Base-by-base conservation (phyloP, 2,113 vertebrate species). In the Spilogale gracilis region DNA sequence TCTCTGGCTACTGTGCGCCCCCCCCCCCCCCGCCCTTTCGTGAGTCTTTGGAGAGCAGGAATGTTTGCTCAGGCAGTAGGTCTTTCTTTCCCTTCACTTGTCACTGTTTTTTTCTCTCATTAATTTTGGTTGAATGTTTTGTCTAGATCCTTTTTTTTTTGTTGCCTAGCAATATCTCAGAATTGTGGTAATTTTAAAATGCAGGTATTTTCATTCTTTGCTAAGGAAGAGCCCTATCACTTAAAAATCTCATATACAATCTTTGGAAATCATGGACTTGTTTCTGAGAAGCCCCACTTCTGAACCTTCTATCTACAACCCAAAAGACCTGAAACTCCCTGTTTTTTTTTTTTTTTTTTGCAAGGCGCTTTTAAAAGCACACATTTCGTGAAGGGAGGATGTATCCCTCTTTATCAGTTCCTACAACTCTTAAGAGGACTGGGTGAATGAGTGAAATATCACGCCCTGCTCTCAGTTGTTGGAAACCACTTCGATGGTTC, bases 201-300 rank as follows among this genome's bases (percentile, higher is more conserved):
- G 43, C 52, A 78, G 27, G 52, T 87, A 61, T 80, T 96, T 96
- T 78, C 52, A 82, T 0, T 94, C n/a, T 95, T 93, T 81, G 90
- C 54, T 96, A 73, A 76, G 73, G 45, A 97, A 90, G 73, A 76
- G 8, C 23, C n/a, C 82, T 96, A 21, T 11, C 11, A 71, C 94
- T 97, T 97, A 93, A 65, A 92, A 93, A 52, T 96, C 56, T 85
- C 38, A 91, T 58, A 89, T 95, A 14, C 5, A 85, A 58, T 67
- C 52, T 92, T 86, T 93, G 81, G 93, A 76, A 92, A 60, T 85
- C 48, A 73, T 76, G 48, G 18, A 87, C 76, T 79, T 95, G 30
- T 84, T 91, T 94, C 58, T 96, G 80, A 60, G 71, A 94, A 96
- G 50, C 20, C 45, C 18, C 18, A 20, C 74, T 94, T 96, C 30